These are phyloP conservation scores for Colostygia pectinataria DNA, from an alignment of 2,888 invertebrate genomes.

Conservation along the genomic window DNA sequence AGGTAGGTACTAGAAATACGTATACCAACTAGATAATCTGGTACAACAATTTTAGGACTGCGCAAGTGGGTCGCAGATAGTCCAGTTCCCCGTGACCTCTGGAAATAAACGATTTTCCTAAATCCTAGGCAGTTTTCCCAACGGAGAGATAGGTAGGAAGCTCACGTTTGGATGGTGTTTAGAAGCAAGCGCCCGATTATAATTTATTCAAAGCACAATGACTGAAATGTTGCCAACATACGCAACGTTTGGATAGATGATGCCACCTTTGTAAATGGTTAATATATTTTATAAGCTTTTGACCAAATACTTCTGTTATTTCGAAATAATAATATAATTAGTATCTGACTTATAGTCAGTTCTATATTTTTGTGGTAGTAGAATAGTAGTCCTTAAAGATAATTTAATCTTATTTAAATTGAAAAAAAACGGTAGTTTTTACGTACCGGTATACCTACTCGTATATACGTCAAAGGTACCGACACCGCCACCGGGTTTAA, in stretches of 20 bases:
- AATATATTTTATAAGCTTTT: too few relatives aligned
- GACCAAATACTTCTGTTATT: too few relatives aligned
- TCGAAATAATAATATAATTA: too few relatives aligned
- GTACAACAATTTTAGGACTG: conserved; percentile 70
- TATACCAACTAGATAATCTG: conserved; percentile 64
- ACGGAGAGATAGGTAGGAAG: conserved; percentile 45
- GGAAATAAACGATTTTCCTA: conserved; percentile 51
- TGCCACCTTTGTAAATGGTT: background rate
- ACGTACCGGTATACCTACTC: too few relatives aligned
- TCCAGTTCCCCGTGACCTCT: conserved; percentile 54
- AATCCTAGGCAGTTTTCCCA: conserved; percentile 38
- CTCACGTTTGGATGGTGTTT: conserved; percentile 48
- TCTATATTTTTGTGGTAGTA: too few relatives aligned
- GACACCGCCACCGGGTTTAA: too few relatives aligned
- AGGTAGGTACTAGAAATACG: conserved; percentile 48
- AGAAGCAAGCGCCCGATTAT: conserved; percentile 66
- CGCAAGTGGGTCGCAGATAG: conserved; percentile 65
- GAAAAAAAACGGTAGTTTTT: too few relatives aligned
- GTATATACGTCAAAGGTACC: too few relatives aligned
- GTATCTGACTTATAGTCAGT: too few relatives aligned
- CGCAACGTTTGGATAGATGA: background rate
- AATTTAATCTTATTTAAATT: too few relatives aligned
- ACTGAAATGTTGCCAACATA: conserved; percentile 34
- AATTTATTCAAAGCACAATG: conserved; percentile 76
- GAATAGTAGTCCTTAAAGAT: too few relatives aligned